These are phyloP conservation scores for Microtus pennsylvanicus DNA, from an alignment of 2,113 vertebrate species.

Conservation along the genomic window DNA sequence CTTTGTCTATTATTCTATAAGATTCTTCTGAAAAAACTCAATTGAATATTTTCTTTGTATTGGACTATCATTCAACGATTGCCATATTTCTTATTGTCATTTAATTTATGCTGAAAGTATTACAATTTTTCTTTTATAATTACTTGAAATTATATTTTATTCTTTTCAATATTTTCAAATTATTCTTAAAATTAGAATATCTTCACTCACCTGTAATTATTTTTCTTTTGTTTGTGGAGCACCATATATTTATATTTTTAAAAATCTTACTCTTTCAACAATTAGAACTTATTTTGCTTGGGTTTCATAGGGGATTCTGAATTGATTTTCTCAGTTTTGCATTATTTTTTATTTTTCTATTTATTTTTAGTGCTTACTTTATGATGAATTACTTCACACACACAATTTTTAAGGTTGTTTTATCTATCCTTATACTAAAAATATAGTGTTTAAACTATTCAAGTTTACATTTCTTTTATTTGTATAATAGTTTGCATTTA, in stretches of 20 bases:
- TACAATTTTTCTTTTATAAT: conserved; percentile 21
- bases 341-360: conserved; percentile 4
- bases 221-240: neutral
- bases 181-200: conserved; percentile 44
- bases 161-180: conserved; percentile 51
- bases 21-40: conserved; percentile 40
- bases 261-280: conserved; percentile 49
- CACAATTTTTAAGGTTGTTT: neutral
- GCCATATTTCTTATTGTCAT: neutral
- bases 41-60: conserved; percentile 1
- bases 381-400: neutral
- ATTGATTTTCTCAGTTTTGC: neutral
- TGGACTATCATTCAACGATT: conserved; percentile 38
- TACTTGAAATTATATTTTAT: conserved; percentile 18
- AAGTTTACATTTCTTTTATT: neutral
- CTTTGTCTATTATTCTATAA: conserved; percentile 33
- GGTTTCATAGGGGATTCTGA: neutral
- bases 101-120: conserved; percentile 48
- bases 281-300: neutral
- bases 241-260: neutral
- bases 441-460: neutral
- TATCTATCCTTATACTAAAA: neutral
- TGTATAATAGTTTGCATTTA: no score
- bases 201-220: conserved; percentile 24
- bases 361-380: neutral